Percentiles rank a stretch among this genome's conserved stretches.
These are phyloP conservation scores for Nematostella vectensis DNA, from an alignment of 92 coral and sea anemone species.

Conservation along the genomic window DNA sequence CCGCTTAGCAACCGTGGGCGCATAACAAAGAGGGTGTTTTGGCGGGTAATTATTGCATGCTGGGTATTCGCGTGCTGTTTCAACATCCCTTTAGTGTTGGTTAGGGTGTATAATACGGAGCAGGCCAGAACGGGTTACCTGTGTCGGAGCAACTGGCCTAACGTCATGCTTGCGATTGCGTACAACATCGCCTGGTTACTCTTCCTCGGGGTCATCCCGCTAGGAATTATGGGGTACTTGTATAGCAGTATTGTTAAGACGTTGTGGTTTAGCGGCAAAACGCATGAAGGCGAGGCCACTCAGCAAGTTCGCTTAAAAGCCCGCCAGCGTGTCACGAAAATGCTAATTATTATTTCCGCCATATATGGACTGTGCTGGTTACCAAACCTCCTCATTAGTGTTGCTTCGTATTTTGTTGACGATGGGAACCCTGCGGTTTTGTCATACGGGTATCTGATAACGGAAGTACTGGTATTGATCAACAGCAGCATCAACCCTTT, in stretches of 20 bases:
- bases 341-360: constrained; percentile 27
- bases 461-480: constrained; percentile 40
- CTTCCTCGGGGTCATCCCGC: constrained; percentile 32
- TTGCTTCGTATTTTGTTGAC: constrained; percentile 17
- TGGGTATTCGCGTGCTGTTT: constrained; percentile 37
- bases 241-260: constrained; percentile 28
- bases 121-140: constrained; percentile 32
- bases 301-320: constrained; percentile 27
- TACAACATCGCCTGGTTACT: constrained; percentile 34
- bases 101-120: constrained; percentile 24
- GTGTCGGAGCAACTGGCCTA: constrained; percentile 46
- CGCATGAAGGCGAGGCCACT: constrained; percentile 1
- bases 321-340: constrained; percentile 43
- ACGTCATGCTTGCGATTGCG: constrained; percentile 15
- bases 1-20: constrained; percentile 18
- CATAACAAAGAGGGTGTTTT: constrained; percentile 10
- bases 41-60: constrained; percentile 4
- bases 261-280: constrained; percentile 28
- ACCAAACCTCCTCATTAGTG: constrained; percentile 35
- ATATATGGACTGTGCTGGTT: constrained; percentile 45
- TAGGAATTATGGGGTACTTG: constrained; percentile 20
- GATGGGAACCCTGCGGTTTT: not conserved
- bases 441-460: constrained; percentile 41
- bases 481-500: constrained; percentile 48
- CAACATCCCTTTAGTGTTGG: constrained; percentile 33